A percentile compares a stretch with the other conserved stretches of the same genome.
Conservation (phyloP, 1,140 invertebrate genomes). For the Onthophagus taurus region DNA sequence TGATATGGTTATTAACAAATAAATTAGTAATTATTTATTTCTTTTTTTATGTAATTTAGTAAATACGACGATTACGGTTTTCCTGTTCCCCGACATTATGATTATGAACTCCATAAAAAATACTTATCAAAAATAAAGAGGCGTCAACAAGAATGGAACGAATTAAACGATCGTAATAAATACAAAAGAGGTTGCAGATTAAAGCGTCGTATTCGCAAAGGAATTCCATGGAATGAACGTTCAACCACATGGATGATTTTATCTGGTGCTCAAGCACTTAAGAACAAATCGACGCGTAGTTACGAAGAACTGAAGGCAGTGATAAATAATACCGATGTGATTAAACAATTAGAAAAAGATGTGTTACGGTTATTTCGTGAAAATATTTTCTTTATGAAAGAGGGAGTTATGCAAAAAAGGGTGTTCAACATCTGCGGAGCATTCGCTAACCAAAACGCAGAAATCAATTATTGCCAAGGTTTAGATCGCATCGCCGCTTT, state of each 20-base stretch:
- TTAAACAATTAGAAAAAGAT: constrained; percentile 76
- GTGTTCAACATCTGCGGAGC: constrained; percentile 78
- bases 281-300: constrained; percentile 53
- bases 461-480: constrained; percentile 88
- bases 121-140: constrained; percentile 79
- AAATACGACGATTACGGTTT: constrained; percentile 90
- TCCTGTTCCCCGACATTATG: constrained; percentile 72
- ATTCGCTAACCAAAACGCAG: constrained; percentile 79
- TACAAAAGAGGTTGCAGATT: constrained; percentile 52
- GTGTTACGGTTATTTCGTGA: constrained; percentile 85
- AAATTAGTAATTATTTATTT: too few relatives aligned
- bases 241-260: constrained; percentile 72
- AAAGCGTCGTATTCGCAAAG: constrained; percentile 82
- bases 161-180: constrained; percentile 54
- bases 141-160: constrained; percentile 73
- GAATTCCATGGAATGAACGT: constrained; percentile 67
- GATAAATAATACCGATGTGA: constrained; percentile 55
- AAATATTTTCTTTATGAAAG: constrained; percentile 81
- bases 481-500: constrained; percentile 87
- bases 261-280: constrained; percentile 65
- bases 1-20: too few relatives aligned
- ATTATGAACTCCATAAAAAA: constrained; percentile 72
- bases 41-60: too few relatives aligned
- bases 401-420: constrained; percentile 59
- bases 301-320: constrained; percentile 60